Base-by-base conservation (phyloP, 2,113 vertebrate genomes). In the Cyprinus carpio region DNA sequence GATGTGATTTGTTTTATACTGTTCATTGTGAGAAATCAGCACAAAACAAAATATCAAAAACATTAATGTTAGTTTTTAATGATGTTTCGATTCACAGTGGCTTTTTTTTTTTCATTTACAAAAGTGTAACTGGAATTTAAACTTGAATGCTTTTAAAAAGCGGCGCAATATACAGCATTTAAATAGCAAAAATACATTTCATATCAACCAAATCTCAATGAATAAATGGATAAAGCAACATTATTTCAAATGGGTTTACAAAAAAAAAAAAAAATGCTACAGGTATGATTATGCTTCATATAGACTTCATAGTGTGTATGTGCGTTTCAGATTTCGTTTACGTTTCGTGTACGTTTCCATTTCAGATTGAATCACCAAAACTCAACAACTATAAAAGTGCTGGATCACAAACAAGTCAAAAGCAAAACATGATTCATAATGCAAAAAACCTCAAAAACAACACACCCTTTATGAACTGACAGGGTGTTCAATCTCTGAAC, bases 21-120 rank as follows among this genome's bases (percentile, higher is more conserved):
- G 8, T 34, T 69, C 29, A 34, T 20, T 69, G 65, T 34, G 40
- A n/a, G 25, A 25, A 49, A 75, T 49, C 23, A 27, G 4, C 72
- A 75, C 37, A 7, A 49, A 75, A 49, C 12, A n/a, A 27, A 67
- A 75, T 9, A 67, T 69, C 65, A 69, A 16, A 46, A 8, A 75
- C 71, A 8, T 9, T 12, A 40, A 25, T 46, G 72, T 40, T 40
- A n/a, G 37, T 23, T 75, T 75, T 75, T 75, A 27, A 75, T 75
- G n/a, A 46, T 5, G 4, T 15, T 75, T 46, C n/a, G 8, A 49
- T 49, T 75, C 37, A 75, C 72, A 75, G 43, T 75, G 40, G 72
- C n/a, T 13, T 75, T n/a, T 40, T 75, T n/a, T 40, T 75, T 75
- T 74, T 20, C 37, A 46, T 46, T 75, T 27, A 75, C 72, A 49